A percentile compares a stretch with the other conserved stretches of the same genome.
These are phyloP conservation scores for Sebastes glaucus DNA, from an alignment of 2,797 vertebrate species.

Conservation along the genomic window DNA sequence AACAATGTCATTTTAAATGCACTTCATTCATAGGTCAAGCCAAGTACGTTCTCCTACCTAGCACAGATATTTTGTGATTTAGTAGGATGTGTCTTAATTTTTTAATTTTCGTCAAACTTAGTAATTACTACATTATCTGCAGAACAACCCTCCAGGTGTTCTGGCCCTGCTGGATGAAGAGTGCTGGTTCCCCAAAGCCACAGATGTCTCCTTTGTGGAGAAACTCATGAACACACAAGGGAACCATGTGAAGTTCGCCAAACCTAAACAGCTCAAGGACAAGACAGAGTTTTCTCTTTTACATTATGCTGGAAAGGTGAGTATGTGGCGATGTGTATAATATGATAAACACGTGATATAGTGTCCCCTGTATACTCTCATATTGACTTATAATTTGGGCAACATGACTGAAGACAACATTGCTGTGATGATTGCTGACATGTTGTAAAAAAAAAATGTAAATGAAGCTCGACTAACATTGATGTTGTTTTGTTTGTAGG, in stretches of 20 bases:
- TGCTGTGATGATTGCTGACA: neutral
- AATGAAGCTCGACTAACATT: neutral
- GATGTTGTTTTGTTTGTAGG: constrained; percentile 75
- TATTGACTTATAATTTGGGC: neutral
- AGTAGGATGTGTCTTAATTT: neutral
- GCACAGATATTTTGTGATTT: neutral
- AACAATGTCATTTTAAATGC: neutral
- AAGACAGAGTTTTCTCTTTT: constrained; percentile 95
- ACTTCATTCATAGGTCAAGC: neutral
- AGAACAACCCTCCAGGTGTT: constrained; percentile 97
- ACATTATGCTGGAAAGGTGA: constrained; percentile 95
- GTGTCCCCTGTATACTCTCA: neutral
- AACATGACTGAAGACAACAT: neutral
- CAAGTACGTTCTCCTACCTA: neutral
- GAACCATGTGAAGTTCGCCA: constrained; percentile 93
- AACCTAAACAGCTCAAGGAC: constrained; percentile 94
- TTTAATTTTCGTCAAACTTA: neutral
- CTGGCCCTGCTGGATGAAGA: constrained; percentile 96
- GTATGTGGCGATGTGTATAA: neutral
- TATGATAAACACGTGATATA: neutral
- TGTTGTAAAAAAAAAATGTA: neutral
- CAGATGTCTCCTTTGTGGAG: constrained; percentile 95
- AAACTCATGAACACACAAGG: constrained; percentile 92
- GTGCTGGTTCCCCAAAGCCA: constrained; percentile 99
- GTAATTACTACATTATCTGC: constrained; percentile 31